Conservation (phyloP, 2,888 invertebrate genomes). For the Chymomyza amoena region DNA sequence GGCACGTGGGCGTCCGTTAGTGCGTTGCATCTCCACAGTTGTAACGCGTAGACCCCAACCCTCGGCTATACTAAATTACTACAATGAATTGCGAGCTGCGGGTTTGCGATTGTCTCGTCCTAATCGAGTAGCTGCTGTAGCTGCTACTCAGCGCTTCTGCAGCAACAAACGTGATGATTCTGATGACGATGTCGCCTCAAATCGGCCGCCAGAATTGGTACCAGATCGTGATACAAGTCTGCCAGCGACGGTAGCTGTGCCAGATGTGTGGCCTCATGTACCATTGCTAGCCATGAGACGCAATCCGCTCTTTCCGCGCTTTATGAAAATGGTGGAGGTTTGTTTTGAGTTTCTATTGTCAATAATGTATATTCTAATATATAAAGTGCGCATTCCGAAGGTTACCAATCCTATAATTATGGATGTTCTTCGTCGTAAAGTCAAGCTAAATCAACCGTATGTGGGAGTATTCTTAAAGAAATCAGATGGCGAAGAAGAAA, state of each 20-base stretch:
- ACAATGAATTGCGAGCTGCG: constrained; percentile 31
- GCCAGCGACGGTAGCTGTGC: constrained; percentile 94
- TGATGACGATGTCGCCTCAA: constrained; percentile 42
- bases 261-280: constrained; percentile 97
- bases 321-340: constrained; percentile 98
- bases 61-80: constrained; percentile 42
- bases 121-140: neutral
- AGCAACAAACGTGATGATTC: constrained; percentile 48
- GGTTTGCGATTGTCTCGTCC: constrained; percentile 7
- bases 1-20: constrained; percentile 46
- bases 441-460: constrained; percentile 97
- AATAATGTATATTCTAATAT: constrained; percentile 16
- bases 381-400: constrained; percentile 78
- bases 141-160: constrained; percentile 41
- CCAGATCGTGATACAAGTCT: constrained; percentile 77
- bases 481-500: constrained; percentile 92
- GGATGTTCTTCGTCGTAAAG: constrained; percentile 93
- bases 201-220: constrained; percentile 52
- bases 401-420: constrained; percentile 92
- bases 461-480: constrained; percentile 97
- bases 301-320: constrained; percentile 98
- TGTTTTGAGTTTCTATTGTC: neutral
- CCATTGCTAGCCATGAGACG: constrained; percentile 96
- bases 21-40: constrained; percentile 49
- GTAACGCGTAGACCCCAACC: constrained; percentile 35